Evolutionary conservation across 2,888 invertebrate species (phyloP), one percentile per base, ranked within the genome.

Genomic region (Gandaritis pyraliata): DNA sequence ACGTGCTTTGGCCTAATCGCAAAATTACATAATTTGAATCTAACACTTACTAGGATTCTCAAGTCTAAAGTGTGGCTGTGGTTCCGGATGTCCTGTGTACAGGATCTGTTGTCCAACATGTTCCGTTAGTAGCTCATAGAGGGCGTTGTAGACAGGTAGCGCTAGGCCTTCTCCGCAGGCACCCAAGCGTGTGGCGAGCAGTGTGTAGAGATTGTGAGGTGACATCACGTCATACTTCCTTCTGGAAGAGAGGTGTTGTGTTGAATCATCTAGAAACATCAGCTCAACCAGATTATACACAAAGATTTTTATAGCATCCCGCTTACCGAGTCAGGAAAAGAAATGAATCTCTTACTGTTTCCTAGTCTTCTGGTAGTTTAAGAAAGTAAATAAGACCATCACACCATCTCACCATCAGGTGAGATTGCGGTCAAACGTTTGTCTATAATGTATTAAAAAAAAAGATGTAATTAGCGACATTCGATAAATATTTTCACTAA

Each of bases 141-240:
- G 95, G 69, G 98, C 98, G 93, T 99, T 99, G 94, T 99, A 99
- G 1, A 98, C 98, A 51, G 98, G 96, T 88, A 99, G 93, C 53
- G 98, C 96, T 58, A 99, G 94, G 10, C 96, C 96, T 81, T 97
- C 97, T 80, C 98, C 97, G 66, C 82, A 63, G 58, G 86, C 85
- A 64, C 85, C 84, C 75, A 99, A 94, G 70, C 99, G 94, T 82
- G 98, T 98, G 38, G 98, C 97, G 75, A 99, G 94, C 78, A 99
- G 92, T 29, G 99, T 98, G 93, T 99, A 99, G 81, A 99, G 94
- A 94, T 99, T 99, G 92, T 98, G 97, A 1, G 99, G 98, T 71
- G 97, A 97, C 98, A 99, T 98, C 57, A 99, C 98, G 91, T 99
- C 99, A 91, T 98, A 98, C 91, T 99, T 99, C 77, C 99, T 95